These are phyloP conservation scores for Perca schrenkii DNA, from an alignment of 2,113 vertebrate genomes.

Conservation along the genomic window DNA sequence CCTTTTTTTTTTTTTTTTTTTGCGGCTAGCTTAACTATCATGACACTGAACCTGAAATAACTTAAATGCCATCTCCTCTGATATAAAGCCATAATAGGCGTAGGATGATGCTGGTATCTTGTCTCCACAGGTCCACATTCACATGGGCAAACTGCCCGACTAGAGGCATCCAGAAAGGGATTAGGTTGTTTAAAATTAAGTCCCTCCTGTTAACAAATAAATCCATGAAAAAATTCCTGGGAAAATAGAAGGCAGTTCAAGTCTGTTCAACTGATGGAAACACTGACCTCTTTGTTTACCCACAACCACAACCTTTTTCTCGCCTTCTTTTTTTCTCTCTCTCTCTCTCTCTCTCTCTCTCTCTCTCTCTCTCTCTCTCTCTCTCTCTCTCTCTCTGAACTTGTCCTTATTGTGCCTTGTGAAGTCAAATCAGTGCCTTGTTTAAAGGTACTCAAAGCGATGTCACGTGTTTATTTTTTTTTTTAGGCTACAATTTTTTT, in stretches of 20 bases:
- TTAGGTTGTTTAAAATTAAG: conserved; percentile 56
- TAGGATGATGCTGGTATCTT: not conserved
- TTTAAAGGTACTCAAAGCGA: not conserved
- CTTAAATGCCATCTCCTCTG: not conserved
- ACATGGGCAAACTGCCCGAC: conserved; percentile 46
- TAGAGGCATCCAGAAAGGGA: conserved; percentile 33
- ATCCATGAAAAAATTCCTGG: conserved; percentile 40
- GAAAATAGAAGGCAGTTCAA: conserved; percentile 44
- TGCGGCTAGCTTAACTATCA: not conserved
- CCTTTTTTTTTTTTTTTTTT: no score
- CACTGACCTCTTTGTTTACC: conserved; percentile 55
- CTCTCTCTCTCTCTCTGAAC: conserved; percentile 26
- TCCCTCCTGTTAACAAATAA: conserved; percentile 29
- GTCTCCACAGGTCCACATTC: conserved; percentile 19
- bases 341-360: no score
- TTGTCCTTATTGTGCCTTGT: conserved; percentile 7
- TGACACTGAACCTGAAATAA: not conserved
- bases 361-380: no score
- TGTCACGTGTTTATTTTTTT: no score
- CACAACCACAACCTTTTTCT: not conserved
- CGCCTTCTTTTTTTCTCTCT: not conserved
- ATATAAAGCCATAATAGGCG: not conserved
- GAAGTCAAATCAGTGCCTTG: not conserved
- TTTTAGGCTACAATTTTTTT: no score
- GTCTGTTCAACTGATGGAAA: conserved; percentile 48